A percentile compares a stretch with the other conserved stretches of the same genome.
Evolutionary conservation across 2,797 vertebrate genomes (phyloP).

Genomic region (Erpetoichthys calabaricus): DNA sequence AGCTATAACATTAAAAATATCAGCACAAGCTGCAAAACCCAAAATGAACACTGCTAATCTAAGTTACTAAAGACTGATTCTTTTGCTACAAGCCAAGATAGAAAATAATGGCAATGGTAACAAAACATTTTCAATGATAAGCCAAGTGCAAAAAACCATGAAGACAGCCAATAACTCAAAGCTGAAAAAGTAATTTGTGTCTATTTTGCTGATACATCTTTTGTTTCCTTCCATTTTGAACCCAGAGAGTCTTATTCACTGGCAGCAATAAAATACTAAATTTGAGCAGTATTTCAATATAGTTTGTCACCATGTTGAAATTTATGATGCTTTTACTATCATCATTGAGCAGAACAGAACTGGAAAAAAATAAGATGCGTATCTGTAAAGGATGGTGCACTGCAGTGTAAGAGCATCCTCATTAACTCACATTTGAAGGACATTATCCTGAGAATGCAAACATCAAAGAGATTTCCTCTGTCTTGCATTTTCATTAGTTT

Average conservation of each 20-base stretch:
- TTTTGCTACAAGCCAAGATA: constrained; percentile 4
- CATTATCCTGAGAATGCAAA: constrained; percentile 37
- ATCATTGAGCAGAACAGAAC: constrained; percentile 28
- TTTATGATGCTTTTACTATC: constrained; percentile 40
- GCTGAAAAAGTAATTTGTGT: constrained; percentile 7
- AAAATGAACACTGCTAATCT: too few relatives aligned
- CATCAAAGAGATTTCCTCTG: too few relatives aligned
- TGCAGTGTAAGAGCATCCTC: constrained; percentile 46
- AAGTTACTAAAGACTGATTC: too few relatives aligned
- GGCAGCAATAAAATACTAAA: constrained; percentile 18
- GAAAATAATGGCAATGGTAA: constrained; percentile 5
- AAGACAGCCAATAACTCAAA: constrained; percentile 3
- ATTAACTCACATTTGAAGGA: constrained; percentile 33
- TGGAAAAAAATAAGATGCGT: constrained; percentile 32
- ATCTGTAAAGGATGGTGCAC: constrained; percentile 43
- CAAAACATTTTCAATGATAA: not conserved
- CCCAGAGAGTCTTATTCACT: constrained; percentile 15
- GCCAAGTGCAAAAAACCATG: constrained; percentile 1
- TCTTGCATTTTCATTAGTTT: too few relatives aligned
- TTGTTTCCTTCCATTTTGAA: constrained; percentile 4
- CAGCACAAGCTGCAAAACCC: too few relatives aligned
- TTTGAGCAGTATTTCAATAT: constrained; percentile 32
- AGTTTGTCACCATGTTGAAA: constrained; percentile 29
- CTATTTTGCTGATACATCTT: constrained; percentile 6
- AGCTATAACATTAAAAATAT: too few relatives aligned